A percentile compares a stretch with the other conserved stretches of the same genome.
phyloP scores from a whole-genome alignment of 2,888 invertebrate genomes.

The Drosophila nr. perissopoda region DNA sequence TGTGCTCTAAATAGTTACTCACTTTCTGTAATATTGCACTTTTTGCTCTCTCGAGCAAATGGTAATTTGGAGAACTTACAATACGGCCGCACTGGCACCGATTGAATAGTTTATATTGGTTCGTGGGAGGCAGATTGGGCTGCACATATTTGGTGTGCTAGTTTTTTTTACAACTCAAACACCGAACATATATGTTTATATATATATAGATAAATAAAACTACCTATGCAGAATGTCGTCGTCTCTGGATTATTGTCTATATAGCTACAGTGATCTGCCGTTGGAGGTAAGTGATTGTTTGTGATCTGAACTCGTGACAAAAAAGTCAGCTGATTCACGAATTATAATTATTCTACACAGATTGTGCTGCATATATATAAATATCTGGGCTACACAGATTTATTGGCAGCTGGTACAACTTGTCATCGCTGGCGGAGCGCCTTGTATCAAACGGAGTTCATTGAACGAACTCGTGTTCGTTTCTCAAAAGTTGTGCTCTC shows the following conservation, averaged over 20 bases:
- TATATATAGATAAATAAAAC: neutral
- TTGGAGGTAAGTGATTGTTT: constrained; percentile 77
- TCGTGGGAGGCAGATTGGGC: constrained; percentile 24
- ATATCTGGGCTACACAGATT: constrained; percentile 88
- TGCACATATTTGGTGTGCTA: constrained; percentile 8
- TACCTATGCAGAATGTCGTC: constrained; percentile 45
- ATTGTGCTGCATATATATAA: constrained; percentile 88
- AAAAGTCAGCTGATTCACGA: constrained; percentile 63
- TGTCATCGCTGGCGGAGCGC: constrained; percentile 89
- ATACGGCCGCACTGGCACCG: constrained; percentile 45
- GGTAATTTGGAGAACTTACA: constrained; percentile 28
- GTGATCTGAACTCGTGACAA: constrained; percentile 48
- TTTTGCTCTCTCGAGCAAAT: neutral
- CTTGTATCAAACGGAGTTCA: constrained; percentile 87
- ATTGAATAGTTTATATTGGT: constrained; percentile 22
- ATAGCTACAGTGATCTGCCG: constrained; percentile 82
- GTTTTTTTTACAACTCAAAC: constrained; percentile 1
- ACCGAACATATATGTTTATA: neutral
- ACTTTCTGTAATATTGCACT: neutral
- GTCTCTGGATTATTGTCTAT: constrained; percentile 37
- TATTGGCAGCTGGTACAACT: constrained; percentile 88
- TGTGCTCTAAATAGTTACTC: neutral
- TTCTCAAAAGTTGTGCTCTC: constrained; percentile 81
- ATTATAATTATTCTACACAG: constrained; percentile 81
- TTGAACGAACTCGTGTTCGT: constrained; percentile 74